Evolutionary conservation across 1,140 invertebrate species (phyloP).

Genomic region (Ceratosolen solmsi): DNA sequence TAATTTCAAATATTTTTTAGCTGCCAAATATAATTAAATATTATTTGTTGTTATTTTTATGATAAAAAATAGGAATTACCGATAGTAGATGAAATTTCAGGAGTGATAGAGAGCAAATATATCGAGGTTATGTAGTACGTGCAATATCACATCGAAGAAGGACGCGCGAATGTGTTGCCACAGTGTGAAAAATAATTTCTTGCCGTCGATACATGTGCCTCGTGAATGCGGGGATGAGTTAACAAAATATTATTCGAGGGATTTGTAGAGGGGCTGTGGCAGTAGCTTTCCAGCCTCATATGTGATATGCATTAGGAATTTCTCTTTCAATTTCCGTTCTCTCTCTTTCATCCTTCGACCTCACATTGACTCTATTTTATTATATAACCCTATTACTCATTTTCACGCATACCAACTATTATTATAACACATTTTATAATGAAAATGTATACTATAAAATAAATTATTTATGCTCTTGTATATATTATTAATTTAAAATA

Average conservation of each 20-base stretch:
- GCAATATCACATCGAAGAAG: constrained; percentile 19
- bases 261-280: constrained; percentile 55
- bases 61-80: constrained; percentile 10
- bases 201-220: constrained; percentile 65
- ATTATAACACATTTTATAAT: no score
- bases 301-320: constrained; percentile 35
- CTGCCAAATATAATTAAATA: no score
- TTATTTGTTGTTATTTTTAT: no score
- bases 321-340: neutral
- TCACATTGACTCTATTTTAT: neutral
- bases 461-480: neutral
- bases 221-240: constrained; percentile 61
- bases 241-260: constrained; percentile 72
- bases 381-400: neutral
- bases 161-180: constrained; percentile 42
- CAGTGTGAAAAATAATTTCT: constrained; percentile 72
- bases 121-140: neutral
- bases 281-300: constrained; percentile 2
- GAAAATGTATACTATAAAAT: no score
- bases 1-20: no score
- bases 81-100: constrained; percentile 2
- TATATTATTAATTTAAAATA: no score
- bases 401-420: no score
- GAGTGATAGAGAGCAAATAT: no score
- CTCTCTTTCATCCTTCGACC: neutral